Percentiles rank a stretch among this genome's conserved stretches.
Evolutionary conservation across 1,140 invertebrate species (phyloP).

Genomic region (Dreissena rostriformis): DNA sequence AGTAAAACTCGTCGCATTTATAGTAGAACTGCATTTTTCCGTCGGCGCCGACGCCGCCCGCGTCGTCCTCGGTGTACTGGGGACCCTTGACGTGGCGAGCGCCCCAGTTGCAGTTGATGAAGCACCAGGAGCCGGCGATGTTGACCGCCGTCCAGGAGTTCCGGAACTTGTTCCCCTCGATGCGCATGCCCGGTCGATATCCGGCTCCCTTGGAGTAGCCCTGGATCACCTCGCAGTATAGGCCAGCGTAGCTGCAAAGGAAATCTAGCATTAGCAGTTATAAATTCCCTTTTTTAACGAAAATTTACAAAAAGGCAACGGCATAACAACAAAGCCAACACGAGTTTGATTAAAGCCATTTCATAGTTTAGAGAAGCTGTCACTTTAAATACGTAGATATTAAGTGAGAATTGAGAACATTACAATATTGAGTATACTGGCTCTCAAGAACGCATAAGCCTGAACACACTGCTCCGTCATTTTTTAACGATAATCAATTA

Average conservation of each 20-base stretch:
- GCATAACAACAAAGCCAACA: background rate
- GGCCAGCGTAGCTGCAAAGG: conserved; percentile 93
- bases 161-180: conserved; percentile 89
- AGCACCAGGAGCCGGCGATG: conserved; percentile 77
- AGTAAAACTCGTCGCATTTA: conserved; percentile 82
- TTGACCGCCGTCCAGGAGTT: conserved; percentile 79
- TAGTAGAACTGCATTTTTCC: conserved; percentile 66
- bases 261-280: no score
- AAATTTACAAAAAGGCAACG: background rate
- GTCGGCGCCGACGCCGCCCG: conserved; percentile 20
- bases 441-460: no score
- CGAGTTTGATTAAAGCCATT: no score
- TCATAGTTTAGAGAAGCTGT: no score
- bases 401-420: no score
- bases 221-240: conserved; percentile 99
- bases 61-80: conserved; percentile 33
- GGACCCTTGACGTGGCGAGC: conserved; percentile 78
- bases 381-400: no score
- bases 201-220: conserved; percentile 99
- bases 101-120: conserved; percentile 82
- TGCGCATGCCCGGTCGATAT: conserved; percentile 97
- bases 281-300: background rate
- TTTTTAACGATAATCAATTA: no score
- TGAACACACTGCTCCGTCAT: no score
- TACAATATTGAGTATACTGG: no score